These are phyloP conservation scores for Bombus difficillimus DNA, from an alignment of 1,140 invertebrate genomes.

Conservation along the genomic window DNA sequence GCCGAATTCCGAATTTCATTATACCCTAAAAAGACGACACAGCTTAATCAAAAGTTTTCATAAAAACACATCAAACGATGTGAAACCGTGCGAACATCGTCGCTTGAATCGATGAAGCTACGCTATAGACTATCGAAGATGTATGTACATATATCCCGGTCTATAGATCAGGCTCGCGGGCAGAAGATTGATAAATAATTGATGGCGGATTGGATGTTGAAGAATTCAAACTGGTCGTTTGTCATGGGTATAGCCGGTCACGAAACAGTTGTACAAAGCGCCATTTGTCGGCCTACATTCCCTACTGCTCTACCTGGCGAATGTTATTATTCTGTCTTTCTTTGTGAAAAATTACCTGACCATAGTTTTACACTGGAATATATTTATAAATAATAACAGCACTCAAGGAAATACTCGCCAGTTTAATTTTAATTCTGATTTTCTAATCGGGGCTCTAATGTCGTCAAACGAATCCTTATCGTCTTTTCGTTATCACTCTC, in stretches of 20 bases:
- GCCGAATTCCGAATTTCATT: no score
- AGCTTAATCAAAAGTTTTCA: no score
- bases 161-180: constrained; percentile 47
- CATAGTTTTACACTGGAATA: background rate
- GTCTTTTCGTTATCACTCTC: no score
- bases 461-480: no score
- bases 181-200: constrained; percentile 64
- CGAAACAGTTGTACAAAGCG: constrained; percentile 42
- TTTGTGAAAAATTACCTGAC: constrained; percentile 34
- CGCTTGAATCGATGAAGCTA: background rate
- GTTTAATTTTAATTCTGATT: no score
- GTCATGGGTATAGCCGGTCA: constrained; percentile 36
- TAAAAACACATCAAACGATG: background rate
- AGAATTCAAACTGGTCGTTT: constrained; percentile 60
- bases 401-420: no score
- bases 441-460: no score
- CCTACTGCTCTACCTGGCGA: background rate
- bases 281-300: constrained; percentile 63
- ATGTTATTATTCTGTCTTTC: constrained; percentile 16
- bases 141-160: background rate
- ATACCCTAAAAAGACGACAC: no score
- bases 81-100: background rate
- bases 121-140: no score
- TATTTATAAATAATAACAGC: no score
- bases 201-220: constrained; percentile 58